These are phyloP conservation scores for Netelia inedita DNA, from an alignment of 2,888 invertebrate genomes.

Conservation along the genomic window DNA sequence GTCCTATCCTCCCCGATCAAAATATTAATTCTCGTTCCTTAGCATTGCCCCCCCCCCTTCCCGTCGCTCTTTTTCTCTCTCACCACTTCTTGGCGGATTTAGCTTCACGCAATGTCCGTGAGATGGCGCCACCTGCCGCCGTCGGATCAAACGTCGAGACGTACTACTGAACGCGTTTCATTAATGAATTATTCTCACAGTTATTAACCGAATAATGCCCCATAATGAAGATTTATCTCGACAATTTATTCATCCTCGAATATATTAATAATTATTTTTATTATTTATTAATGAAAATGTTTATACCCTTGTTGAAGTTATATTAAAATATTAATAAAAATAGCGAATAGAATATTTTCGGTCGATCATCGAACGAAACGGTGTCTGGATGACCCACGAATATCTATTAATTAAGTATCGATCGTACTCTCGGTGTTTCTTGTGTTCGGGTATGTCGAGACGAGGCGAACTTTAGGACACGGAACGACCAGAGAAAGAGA, in stretches of 20 bases:
- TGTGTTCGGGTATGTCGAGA: constrained; percentile 7
- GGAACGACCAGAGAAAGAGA: background rate
- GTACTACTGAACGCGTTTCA: constrained; percentile 75
- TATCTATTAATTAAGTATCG: constrained; percentile 54
- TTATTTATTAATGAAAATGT: too few species aligned
- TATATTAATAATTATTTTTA: background rate
- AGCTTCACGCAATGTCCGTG: constrained; percentile 55
- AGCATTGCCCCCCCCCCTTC: constrained; percentile 8
- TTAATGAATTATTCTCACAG: constrained; percentile 20
- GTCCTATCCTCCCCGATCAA: background rate
- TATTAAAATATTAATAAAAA: too few species aligned
- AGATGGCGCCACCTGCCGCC: constrained; percentile 81
- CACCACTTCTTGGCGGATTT: background rate
- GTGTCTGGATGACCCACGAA: background rate
- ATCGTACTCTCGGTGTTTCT: constrained; percentile 12
- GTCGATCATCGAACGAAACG: constrained; percentile 1
- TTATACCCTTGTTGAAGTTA: too few species aligned
- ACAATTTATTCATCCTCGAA: background rate
- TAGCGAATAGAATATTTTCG: too few species aligned
- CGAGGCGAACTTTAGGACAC: background rate
- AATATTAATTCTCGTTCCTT: constrained; percentile 22
- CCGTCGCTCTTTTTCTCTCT: background rate
- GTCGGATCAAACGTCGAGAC: constrained; percentile 79
- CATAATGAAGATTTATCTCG: background rate
- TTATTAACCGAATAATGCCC: background rate